Evolutionary conservation across 2,797 vertebrate species (phyloP).

Genomic region (Menidia menidia): DNA sequence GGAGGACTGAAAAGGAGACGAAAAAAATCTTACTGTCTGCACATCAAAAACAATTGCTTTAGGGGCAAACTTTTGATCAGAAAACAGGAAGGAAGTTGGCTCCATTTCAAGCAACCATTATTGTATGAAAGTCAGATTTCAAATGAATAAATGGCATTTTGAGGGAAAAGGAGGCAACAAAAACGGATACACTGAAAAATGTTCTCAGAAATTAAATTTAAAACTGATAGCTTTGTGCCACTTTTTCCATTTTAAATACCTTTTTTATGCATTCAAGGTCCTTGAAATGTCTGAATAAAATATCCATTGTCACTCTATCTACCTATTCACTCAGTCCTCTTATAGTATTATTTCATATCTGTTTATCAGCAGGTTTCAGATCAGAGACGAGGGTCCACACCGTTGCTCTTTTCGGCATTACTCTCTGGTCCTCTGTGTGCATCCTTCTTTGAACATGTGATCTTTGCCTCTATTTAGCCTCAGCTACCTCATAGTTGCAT

Average conservation of each 20-base stretch:
- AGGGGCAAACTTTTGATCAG: conserved; percentile 23
- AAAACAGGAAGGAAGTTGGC: conserved; percentile 4
- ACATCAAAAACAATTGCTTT: conserved; percentile 31
- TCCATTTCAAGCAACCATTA: conserved; percentile 10
- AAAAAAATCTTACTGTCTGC: conserved; percentile 27
- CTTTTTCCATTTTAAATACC: background rate
- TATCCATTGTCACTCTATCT: background rate
- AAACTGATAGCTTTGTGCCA: background rate
- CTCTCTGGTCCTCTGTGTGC: conserved; percentile 19
- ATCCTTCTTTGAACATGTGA: conserved; percentile 10
- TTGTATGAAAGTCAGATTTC: background rate
- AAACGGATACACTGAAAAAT: no score
- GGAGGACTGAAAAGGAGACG: conserved; percentile 47
- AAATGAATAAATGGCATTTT: background rate
- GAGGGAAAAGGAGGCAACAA: no score
- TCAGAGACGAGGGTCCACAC: conserved; percentile 7
- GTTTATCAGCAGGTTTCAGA: conserved; percentile 10
- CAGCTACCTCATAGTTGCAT: conserved; percentile 29
- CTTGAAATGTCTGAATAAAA: background rate
- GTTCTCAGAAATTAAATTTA: background rate
- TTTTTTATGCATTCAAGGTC: background rate
- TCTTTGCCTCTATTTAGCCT: conserved; percentile 28
- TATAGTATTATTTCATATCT: conserved; percentile 9
- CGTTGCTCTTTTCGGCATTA: conserved; percentile 28
- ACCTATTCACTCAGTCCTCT: background rate